Conservation (phyloP, 2,113 vertebrate species). For the Varanus komodoensis region DNA sequence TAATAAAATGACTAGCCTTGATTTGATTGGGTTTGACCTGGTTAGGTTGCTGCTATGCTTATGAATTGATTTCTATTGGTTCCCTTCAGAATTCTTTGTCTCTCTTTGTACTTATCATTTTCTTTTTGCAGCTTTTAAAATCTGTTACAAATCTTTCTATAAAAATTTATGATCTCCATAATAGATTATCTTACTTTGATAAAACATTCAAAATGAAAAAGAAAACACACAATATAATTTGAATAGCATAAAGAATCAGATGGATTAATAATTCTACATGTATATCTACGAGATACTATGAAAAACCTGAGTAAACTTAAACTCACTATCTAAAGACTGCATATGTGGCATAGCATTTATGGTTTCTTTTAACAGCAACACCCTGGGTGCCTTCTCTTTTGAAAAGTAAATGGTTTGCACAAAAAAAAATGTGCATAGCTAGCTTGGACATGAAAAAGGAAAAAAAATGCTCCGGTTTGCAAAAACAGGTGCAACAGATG, state of each 20-base stretch:
- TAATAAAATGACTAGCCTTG: not conserved
- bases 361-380: not conserved
- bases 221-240: not conserved
- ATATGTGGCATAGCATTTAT: not conserved
- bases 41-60: not conserved
- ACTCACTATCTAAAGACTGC: not conserved
- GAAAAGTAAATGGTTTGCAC: slow-evolving; percentile 35
- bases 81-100: not conserved
- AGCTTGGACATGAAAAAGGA: slow-evolving; percentile 5
- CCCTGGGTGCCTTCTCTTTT: not conserved
- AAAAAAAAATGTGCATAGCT: not conserved
- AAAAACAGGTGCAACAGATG: slow-evolving; percentile 35
- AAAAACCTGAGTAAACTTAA: not conserved
- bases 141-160: not conserved
- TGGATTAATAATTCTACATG: not conserved
- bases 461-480: slow-evolving; percentile 2
- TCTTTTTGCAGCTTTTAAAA: slow-evolving; percentile 5
- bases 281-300: not conserved
- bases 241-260: not conserved
- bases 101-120: not conserved
- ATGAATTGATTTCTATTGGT: not conserved
- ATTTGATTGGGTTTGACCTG: not conserved
- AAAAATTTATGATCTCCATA: not conserved
- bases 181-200: not conserved
- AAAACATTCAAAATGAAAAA: not conserved